Evolutionary conservation across 1,140 invertebrate species (phyloP).

Genomic region (Lordiphosa clarofinis): DNA sequence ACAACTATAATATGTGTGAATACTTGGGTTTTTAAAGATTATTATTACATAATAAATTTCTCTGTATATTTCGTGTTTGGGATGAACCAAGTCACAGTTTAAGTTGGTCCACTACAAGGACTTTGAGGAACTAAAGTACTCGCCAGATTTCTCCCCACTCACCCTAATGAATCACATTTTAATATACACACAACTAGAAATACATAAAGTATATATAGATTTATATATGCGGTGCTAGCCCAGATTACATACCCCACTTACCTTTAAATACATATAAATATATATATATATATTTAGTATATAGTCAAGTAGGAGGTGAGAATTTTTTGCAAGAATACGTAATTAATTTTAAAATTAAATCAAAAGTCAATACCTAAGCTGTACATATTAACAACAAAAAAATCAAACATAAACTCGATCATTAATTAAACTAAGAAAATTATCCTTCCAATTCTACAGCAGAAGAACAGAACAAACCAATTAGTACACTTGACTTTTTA

Average conservation of each 20-base stretch:
- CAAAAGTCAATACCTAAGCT: slow-evolving; percentile 27
- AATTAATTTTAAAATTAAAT: slow-evolving; percentile 64
- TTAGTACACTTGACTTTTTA: slow-evolving; percentile 21
- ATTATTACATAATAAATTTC: too few species aligned
- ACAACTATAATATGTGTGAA: too few species aligned
- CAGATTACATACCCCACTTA: slow-evolving; percentile 27
- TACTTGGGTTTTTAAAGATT: too few species aligned
- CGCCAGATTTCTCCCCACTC: slow-evolving; percentile 24
- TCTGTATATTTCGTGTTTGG: too few species aligned
- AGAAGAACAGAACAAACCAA: slow-evolving; percentile 25
- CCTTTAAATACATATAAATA: slow-evolving; percentile 1
- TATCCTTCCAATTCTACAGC: slow-evolving; percentile 47
- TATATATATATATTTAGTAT: slow-evolving; percentile 16
- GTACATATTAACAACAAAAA: slow-evolving; percentile 35
- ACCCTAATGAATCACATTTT: slow-evolving; percentile 3
- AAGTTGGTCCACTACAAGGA: background rate
- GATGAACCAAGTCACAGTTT: too few species aligned
- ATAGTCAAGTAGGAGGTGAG: slow-evolving; percentile 46
- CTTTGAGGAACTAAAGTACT: slow-evolving; percentile 63
- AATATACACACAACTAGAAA: slow-evolving; percentile 30
- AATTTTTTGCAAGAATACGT: slow-evolving; percentile 67
- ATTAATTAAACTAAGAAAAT: slow-evolving; percentile 30
- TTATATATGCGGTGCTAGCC: slow-evolving; percentile 63
- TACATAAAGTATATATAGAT: slow-evolving; percentile 29
- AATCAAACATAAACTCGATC: background rate